Evolutionary conservation across 2,888 invertebrate genomes (phyloP).

Genomic region (Limnephilus lunatus): DNA sequence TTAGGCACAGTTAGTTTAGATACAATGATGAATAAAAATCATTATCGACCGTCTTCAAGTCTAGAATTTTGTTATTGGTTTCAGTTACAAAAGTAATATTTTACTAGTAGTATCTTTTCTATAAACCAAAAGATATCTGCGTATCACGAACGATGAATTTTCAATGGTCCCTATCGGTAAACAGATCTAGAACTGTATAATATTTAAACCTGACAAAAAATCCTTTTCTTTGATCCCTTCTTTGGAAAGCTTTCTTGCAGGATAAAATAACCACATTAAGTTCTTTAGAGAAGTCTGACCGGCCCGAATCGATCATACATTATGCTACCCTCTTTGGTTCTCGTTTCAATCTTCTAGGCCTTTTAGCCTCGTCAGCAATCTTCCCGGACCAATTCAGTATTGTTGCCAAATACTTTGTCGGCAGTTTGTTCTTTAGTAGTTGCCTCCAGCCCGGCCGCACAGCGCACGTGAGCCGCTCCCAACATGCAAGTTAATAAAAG

Average conservation of each 20-base stretch:
- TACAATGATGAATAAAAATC: background rate
- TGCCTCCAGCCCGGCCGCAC: too few relatives aligned
- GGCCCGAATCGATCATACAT: background rate
- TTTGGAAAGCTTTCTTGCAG: background rate
- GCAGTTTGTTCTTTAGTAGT: background rate
- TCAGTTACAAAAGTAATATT: background rate
- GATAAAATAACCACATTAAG: background rate
- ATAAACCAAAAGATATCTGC: background rate
- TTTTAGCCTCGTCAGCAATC: constrained; percentile 1
- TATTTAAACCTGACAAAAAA: background rate
- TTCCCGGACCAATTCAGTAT: constrained; percentile 4
- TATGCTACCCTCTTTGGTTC: background rate
- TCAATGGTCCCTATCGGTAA: background rate
- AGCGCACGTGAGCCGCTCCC: too few relatives aligned
- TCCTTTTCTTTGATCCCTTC: background rate
- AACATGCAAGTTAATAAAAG: too few relatives aligned
- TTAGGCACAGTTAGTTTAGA: too few relatives aligned
- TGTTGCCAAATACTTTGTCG: constrained; percentile 28
- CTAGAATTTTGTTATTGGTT: background rate
- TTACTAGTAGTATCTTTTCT: background rate
- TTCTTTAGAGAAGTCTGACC: background rate
- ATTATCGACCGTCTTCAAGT: background rate
- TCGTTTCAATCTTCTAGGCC: background rate
- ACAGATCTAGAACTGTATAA: background rate
- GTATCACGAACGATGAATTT: background rate